Percentiles rank a stretch among this genome's conserved stretches.
Evolutionary conservation across 2,113 vertebrate genomes (phyloP).

Genomic region (Colossoma macropomum): DNA sequence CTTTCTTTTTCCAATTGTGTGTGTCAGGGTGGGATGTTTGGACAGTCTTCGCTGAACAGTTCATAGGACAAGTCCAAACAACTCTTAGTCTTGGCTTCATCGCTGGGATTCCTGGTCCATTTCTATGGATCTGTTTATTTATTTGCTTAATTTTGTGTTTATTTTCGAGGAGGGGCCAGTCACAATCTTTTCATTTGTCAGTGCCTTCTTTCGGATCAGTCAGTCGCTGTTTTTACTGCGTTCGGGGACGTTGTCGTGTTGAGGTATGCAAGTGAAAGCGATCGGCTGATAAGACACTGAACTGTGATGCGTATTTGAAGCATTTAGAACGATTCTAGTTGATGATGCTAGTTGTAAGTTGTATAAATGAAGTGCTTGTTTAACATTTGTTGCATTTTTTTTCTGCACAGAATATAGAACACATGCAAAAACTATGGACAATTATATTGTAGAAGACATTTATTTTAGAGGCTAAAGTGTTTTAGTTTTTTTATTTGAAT

Average conservation of each 20-base stretch:
- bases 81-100: background rate
- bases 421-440: background rate
- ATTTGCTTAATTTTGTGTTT: background rate
- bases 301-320: background rate
- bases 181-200: conserved; percentile 42
- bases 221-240: conserved; percentile 9
- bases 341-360: background rate
- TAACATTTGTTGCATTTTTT: background rate
- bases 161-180: conserved; percentile 1
- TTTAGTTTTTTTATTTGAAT: background rate
- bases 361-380: background rate
- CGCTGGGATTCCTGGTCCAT: background rate
- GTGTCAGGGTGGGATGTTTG: background rate
- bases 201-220: conserved; percentile 56
- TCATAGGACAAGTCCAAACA: background rate
- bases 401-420: background rate
- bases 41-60: background rate
- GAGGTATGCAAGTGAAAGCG: background rate
- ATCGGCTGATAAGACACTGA: conserved; percentile 37
- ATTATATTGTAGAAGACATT: background rate
- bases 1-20: background rate
- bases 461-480: background rate
- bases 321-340: background rate
- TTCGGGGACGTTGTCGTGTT: background rate
- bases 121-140: background rate